A percentile compares a stretch with the other conserved stretches of the same genome.
phyloP scores from a whole-genome alignment of 2,888 invertebrate species.

The Cremastinae sp. region DNA sequence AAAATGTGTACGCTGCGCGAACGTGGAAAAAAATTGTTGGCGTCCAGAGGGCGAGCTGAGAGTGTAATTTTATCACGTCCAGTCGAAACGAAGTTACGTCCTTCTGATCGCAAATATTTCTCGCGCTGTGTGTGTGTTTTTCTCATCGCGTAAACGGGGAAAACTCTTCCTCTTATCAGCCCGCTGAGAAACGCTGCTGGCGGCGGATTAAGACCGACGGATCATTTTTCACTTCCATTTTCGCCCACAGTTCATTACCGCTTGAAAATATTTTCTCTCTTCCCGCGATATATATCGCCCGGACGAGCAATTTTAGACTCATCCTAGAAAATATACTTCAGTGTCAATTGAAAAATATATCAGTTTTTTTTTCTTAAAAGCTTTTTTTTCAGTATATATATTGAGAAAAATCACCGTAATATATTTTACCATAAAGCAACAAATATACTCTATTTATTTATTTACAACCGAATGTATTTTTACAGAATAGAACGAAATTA shows the following conservation, averaged over 20 bases:
- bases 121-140: neutral
- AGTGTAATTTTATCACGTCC: neutral
- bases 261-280: neutral
- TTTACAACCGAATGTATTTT: no score
- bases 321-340: no score
- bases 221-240: neutral
- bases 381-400: no score
- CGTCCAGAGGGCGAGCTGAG: no score
- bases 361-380: no score
- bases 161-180: neutral
- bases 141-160: neutral
- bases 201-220: neutral
- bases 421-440: no score
- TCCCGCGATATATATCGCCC: neutral
- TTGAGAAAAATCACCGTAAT: no score
- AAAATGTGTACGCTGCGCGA: neutral
- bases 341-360: no score
- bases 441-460: no score
- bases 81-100: neutral
- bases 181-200: conserved; percentile 12
- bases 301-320: no score
- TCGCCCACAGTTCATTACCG: neutral
- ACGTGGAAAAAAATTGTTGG: no score
- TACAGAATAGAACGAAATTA: no score
- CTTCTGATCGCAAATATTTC: neutral